Conservation (phyloP, 2,888 invertebrate genomes). For the Lasioglossum calceatum region DNA sequence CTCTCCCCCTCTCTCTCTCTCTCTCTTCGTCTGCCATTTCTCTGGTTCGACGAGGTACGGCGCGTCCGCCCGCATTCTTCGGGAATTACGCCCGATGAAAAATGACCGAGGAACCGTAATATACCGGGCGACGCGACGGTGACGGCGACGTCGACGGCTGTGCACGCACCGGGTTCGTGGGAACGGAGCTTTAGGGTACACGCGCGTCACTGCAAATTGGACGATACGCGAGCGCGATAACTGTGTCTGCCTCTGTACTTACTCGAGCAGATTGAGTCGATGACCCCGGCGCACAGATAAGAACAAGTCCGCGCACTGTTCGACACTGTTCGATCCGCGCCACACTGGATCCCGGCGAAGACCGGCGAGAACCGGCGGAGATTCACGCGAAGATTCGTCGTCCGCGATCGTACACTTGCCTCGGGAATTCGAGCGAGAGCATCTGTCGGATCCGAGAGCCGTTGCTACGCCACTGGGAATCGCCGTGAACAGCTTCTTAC, state of each 20-base stretch:
- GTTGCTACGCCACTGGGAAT: background rate
- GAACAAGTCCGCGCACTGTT: conserved; percentile 21
- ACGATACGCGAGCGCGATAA: conserved; percentile 23
- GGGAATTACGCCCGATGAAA: conserved; percentile 48
- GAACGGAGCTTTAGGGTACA: conserved; percentile 1
- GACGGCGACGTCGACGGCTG: background rate
- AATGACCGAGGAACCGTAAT: conserved; percentile 16
- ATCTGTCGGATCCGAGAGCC: background rate
- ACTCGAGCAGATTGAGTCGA: conserved; percentile 12
- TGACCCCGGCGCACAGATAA: conserved; percentile 24
- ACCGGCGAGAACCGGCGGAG: background rate
- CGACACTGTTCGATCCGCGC: conserved; percentile 21
- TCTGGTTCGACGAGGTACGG: background rate
- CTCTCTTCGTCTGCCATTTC: background rate
- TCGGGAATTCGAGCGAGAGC: background rate
- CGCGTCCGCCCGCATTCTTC: conserved; percentile 41
- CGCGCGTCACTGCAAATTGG: conserved; percentile 17
- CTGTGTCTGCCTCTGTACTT: conserved; percentile 7
- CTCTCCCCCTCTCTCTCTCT: background rate
- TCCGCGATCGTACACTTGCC: background rate
- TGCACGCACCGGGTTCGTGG: background rate
- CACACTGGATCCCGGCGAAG: conserved; percentile 14
- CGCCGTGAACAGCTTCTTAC: background rate
- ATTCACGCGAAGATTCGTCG: conserved; percentile 9
- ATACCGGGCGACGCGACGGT: background rate